Evolutionary conservation across 2,888 invertebrate species (phyloP).

Genomic region (Phorcus lineatus): DNA sequence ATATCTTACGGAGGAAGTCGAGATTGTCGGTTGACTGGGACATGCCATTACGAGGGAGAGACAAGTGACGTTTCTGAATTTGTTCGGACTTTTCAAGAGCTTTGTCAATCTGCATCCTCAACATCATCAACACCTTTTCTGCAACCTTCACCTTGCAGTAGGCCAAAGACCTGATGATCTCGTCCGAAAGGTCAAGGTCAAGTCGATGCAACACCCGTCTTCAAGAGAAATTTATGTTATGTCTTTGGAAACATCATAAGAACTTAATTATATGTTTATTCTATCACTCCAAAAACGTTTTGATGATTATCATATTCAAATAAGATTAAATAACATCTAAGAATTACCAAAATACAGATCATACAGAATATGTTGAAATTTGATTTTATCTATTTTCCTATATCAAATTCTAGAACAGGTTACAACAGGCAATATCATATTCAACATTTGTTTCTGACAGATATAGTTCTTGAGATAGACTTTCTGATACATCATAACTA

Average conservation of each 20-base stretch:
- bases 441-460: too few relatives aligned
- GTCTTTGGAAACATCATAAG: neutral
- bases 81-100: constrained; percentile 45
- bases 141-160: constrained; percentile 59
- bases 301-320: too few relatives aligned
- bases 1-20: neutral
- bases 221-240: constrained; percentile 23
- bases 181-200: constrained; percentile 63
- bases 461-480: too few relatives aligned
- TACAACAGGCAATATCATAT: too few relatives aligned
- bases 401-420: too few relatives aligned
- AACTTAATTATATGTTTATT: neutral
- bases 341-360: too few relatives aligned
- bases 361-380: too few relatives aligned
- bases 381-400: too few relatives aligned
- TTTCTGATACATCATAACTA: too few relatives aligned
- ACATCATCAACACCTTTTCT: constrained; percentile 62
- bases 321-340: too few relatives aligned
- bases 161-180: constrained; percentile 59
- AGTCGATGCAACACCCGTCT: constrained; percentile 58
- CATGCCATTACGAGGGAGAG: neutral
- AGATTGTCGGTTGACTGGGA: constrained; percentile 11
- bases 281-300: too few relatives aligned
- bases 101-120: constrained; percentile 63
- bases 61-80: neutral